A percentile compares a stretch with the other conserved stretches of the same genome.
These are phyloP conservation scores for Palythoa caribaeorum DNA, from an alignment of 92 coral and sea anemone species.

Conservation along the genomic window DNA sequence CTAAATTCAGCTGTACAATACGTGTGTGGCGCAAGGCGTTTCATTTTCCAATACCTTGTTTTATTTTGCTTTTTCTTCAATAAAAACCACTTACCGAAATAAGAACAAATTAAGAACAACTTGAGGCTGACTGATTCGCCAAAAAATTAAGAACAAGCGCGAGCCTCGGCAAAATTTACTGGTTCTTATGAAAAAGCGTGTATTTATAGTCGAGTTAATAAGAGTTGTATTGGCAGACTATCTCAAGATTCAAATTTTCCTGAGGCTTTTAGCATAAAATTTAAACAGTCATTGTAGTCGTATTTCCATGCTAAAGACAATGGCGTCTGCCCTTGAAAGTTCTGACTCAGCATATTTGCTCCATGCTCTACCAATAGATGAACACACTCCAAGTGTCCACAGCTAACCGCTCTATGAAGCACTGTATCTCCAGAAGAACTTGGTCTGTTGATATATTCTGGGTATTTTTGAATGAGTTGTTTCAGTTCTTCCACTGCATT, in stretches of 20 bases:
- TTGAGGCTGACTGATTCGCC: too few species aligned
- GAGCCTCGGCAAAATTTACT: too few species aligned
- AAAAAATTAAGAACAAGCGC: too few species aligned
- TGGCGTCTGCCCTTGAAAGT: background rate
- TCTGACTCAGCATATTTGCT: background rate
- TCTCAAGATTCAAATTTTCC: background rate
- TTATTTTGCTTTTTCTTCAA: too few species aligned
- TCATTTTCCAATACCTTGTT: too few species aligned
- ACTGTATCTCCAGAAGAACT: slow-evolving; percentile 7
- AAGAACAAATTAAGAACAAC: too few species aligned
- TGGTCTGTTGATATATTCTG: background rate
- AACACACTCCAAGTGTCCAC: slow-evolving; percentile 17
- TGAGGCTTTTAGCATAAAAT: slow-evolving; percentile 17
- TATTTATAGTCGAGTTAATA: too few species aligned
- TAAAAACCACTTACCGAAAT: too few species aligned
- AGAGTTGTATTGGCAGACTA: too few species aligned
- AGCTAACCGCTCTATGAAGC: background rate
- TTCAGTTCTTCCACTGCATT: slow-evolving; percentile 31
- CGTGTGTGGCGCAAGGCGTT: too few species aligned
- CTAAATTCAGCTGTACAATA: too few species aligned
- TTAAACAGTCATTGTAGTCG: slow-evolving; percentile 4
- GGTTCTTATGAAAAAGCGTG: too few species aligned
- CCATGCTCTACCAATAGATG: slow-evolving; percentile 14
- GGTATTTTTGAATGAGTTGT: background rate
- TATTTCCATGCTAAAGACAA: slow-evolving; percentile 25